These are phyloP conservation scores for Dorcus hopei DNA, from an alignment of 2,888 invertebrate species.

Conservation along the genomic window DNA sequence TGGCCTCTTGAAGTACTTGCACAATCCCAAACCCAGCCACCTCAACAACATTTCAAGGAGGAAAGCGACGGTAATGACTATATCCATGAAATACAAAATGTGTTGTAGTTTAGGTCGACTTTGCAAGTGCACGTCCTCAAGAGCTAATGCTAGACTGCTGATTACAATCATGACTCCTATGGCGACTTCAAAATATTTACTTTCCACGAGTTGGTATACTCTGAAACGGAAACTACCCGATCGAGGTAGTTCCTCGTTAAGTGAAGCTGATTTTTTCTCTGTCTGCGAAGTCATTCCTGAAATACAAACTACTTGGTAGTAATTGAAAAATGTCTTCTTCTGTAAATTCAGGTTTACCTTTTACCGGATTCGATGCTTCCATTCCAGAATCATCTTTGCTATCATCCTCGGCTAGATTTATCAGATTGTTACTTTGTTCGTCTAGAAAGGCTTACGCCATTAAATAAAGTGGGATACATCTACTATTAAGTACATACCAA, in stretches of 20 bases:
- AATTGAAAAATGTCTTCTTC: conserved; percentile 63
- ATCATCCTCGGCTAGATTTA: too few relatives aligned
- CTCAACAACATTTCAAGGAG: conserved; percentile 99
- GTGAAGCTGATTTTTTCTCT: conserved; percentile 80
- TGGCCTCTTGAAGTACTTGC: conserved; percentile 96
- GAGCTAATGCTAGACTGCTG: conserved; percentile 95
- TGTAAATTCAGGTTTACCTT: too few relatives aligned
- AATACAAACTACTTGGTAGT: conserved; percentile 65
- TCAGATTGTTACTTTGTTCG: too few relatives aligned
- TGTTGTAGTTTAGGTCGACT: conserved; percentile 88
- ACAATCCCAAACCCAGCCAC: conserved; percentile 95
- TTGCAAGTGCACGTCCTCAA: conserved; percentile 94
- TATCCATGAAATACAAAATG: conserved; percentile 94
- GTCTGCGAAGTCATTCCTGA: conserved; percentile 72
- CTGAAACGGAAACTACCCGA: conserved; percentile 91
- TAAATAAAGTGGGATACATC: too few relatives aligned
- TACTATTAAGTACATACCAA: too few relatives aligned
- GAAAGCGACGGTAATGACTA: conserved; percentile 97
- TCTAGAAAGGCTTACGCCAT: too few relatives aligned
- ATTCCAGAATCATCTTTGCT: too few relatives aligned
- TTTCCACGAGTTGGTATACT: conserved; percentile 93
- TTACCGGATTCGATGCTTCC: too few relatives aligned
- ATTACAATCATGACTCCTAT: conserved; percentile 98
- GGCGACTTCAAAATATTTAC: conserved; percentile 99
- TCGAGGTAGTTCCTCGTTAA: conserved; percentile 90